Percentiles rank a stretch among this genome's conserved stretches.
Conservation (phyloP, 2,113 vertebrate genomes). For the Gallinago paraguaiae region DNA sequence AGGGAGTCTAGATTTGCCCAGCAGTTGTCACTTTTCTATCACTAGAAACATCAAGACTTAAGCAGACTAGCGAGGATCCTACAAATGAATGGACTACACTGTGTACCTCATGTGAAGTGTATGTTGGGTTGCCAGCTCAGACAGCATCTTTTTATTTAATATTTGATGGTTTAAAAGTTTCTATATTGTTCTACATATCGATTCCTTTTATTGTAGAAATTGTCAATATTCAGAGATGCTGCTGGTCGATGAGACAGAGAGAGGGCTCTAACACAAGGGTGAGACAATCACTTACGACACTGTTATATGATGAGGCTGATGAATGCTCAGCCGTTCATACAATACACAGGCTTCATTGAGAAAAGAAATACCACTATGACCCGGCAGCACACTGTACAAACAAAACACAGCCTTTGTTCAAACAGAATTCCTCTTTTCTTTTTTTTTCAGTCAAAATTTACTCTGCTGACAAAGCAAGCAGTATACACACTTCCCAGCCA, state of each 20-base stretch:
- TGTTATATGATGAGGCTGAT: neutral
- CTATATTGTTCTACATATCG: neutral
- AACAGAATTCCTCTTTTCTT: neutral
- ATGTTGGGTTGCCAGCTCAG: neutral
- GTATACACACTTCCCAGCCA: neutral
- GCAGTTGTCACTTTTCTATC: neutral
- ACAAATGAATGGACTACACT: neutral
- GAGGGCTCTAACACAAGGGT: neutral
- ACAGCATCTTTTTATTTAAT: neutral
- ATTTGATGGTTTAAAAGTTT: neutral
- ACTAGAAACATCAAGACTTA: neutral
- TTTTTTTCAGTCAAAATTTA: neutral
- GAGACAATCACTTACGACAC: neutral
- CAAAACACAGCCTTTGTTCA: slow-evolving; percentile 17
- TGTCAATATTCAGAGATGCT: neutral
- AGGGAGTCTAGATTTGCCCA: neutral
- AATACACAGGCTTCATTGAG: slow-evolving; percentile 5
- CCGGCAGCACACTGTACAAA: neutral
- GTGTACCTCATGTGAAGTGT: neutral
- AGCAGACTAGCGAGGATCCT: neutral
- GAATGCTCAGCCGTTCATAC: neutral
- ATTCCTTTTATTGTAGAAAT: neutral
- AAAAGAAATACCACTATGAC: neutral
- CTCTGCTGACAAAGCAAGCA: neutral
- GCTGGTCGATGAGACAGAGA: neutral